Evolutionary conservation across 2,797 vertebrate species (phyloP).

Genomic region (Muraenolepis orangiensis): DNA sequence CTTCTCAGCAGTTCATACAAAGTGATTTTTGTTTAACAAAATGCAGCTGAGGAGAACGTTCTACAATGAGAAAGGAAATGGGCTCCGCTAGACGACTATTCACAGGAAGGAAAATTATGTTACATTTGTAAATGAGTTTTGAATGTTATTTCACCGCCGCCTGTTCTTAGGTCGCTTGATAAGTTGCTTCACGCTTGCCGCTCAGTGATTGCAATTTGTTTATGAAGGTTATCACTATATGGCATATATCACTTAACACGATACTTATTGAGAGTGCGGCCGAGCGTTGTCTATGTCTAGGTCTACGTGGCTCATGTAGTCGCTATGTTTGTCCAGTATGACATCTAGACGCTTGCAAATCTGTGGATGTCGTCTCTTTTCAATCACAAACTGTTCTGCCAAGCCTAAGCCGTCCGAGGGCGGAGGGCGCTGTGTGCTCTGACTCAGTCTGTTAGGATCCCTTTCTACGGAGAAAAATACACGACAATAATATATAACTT

Average conservation of each 20-base stretch:
- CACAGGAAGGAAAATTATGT: not conserved
- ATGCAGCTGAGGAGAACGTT: not conserved
- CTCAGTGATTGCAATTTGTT: not conserved
- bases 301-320: not conserved
- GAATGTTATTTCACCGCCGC: conserved; percentile 8
- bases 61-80: not conserved
- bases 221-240: not conserved
- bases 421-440: not conserved
- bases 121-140: not conserved
- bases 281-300: too few relatives aligned
- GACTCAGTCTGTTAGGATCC: not conserved
- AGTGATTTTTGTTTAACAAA: conserved; percentile 44
- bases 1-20: conserved; percentile 66
- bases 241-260: not conserved
- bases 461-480: not conserved
- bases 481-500: not conserved
- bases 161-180: not conserved
- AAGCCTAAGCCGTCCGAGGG: conserved; percentile 28
- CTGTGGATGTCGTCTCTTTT: not conserved
- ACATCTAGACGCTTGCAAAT: not conserved
- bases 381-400: conserved; percentile 24
- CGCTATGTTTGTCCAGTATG: not conserved
- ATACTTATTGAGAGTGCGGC: not conserved
- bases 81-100: not conserved
- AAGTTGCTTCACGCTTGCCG: not conserved